phyloP scores from a whole-genome alignment of 2,888 invertebrate species.

The Lasioglossum oenotherae region DNA sequence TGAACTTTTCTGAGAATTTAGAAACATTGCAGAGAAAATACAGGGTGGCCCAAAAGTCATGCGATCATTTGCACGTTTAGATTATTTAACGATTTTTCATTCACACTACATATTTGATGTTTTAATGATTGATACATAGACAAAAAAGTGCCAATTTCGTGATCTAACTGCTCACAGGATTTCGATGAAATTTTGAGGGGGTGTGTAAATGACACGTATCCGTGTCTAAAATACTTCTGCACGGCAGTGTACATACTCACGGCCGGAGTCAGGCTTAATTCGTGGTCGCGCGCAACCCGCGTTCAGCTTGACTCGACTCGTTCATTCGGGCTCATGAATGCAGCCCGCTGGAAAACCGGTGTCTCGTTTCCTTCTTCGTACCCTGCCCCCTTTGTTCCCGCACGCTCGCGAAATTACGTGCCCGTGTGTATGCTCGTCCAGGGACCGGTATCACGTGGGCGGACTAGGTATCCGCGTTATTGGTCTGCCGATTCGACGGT shows the following conservation, averaged over 20 bases:
- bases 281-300: slow-evolving; percentile 44
- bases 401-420: slow-evolving; percentile 45
- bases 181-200: background rate
- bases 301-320: background rate
- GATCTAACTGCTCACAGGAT: too few relatives aligned
- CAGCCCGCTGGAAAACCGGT: slow-evolving; percentile 63
- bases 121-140: too few relatives aligned
- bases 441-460: slow-evolving; percentile 61
- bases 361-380: slow-evolving; percentile 57
- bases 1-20: too few relatives aligned
- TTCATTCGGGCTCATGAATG: slow-evolving; percentile 57
- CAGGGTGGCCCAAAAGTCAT: too few relatives aligned
- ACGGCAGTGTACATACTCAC: slow-evolving; percentile 38
- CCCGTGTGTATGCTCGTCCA: slow-evolving; percentile 29
- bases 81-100: background rate
- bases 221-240: background rate
- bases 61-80: too few relatives aligned
- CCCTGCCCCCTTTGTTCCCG: slow-evolving; percentile 10
- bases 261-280: slow-evolving; percentile 54
- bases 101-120: background rate
- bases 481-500: slow-evolving; percentile 61
- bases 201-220: background rate
- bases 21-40: too few relatives aligned
- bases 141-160: too few relatives aligned
- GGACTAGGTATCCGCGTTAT: slow-evolving; percentile 67